phyloP scores from a whole-genome alignment of 1,140 invertebrate species.

The Macrobrachium rosenbergii region DNA sequence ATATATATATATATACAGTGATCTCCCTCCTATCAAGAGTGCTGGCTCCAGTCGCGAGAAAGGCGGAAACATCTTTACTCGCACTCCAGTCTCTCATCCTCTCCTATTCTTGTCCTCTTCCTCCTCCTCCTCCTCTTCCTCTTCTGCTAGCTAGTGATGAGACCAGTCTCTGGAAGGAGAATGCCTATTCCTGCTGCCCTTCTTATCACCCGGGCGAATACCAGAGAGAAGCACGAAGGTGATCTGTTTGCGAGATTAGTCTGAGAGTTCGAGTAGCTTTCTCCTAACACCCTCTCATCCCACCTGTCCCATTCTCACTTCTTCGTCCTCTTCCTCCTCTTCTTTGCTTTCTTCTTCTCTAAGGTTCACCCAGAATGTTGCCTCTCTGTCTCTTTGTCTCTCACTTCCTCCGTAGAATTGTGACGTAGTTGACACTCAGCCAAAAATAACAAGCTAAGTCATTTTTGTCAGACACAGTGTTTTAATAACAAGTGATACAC shows the following conservation, averaged over 20 bases:
- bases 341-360: neutral
- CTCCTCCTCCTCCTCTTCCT: no score
- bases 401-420: constrained; percentile 2
- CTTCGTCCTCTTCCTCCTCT: no score
- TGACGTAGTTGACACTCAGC: constrained; percentile 8
- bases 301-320: no score
- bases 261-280: constrained; percentile 4
- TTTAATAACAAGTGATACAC: constrained; percentile 1
- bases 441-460: neutral
- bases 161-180: no score
- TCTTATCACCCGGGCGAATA: no score
- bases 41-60: no score
- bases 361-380: neutral
- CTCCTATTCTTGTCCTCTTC: no score
- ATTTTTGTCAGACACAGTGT: constrained; percentile 10
- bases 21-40: no score
- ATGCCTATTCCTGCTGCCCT: neutral
- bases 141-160: no score
- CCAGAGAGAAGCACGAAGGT: constrained; percentile 14
- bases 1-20: no score
- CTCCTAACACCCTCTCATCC: neutral
- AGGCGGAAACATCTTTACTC: no score
- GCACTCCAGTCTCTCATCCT: no score
- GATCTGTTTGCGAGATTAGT: neutral
- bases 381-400: neutral